Evolutionary conservation across 2,113 vertebrate genomes (phyloP), one percentile per base, ranked within the genome.

Genomic region (Copsychus sechellarum): DNA sequence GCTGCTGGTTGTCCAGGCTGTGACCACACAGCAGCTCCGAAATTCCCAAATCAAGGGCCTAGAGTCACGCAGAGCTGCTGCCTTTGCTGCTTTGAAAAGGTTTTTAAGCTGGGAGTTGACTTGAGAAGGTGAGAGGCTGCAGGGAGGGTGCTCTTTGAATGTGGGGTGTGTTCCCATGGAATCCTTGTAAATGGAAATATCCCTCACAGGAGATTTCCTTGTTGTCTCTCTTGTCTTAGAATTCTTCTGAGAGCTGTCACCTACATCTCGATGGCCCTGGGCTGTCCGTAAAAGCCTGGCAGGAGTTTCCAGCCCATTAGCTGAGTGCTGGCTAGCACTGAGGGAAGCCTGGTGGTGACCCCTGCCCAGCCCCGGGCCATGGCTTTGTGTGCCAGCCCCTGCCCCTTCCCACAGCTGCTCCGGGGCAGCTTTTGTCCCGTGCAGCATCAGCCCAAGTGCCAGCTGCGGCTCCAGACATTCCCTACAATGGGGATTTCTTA

Each of bases 21-120:
- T 29, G 43, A 9, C 9, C 36, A 2, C 1, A 4, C 2, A 2
- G 12, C 1, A 1, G 58, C 74, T 47, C 54, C 58, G 9, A 38
- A 38, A 2, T 9, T 54, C 47, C 82, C 64, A 31, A 23, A 20
- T 4, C 26, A 31, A 61, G n/a, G 40, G 3, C 38, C 42, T 3
- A 9, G 12, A 0, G 0, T 14, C 36, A 33, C 34, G 80, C 25
- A 16, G 81, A 61, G 74, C 60, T 23, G 33, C 61, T 62, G 42
- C 24, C 43, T 70, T 29, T 7, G 16, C 34, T 43, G 54, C 45
- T 81, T 74, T 31, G 8, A 3, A 13, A 60, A n/a, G 72, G 48
- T n/a, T 76, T 79, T 60, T 11, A 28, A 36, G 6, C 5, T 45
- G 53, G 15, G 42, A 14, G 14, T 57, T 74, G 88, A 13, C 42